Evolutionary conservation across 2,797 vertebrate species (phyloP).

Genomic region (Tadarida brasiliensis): DNA sequence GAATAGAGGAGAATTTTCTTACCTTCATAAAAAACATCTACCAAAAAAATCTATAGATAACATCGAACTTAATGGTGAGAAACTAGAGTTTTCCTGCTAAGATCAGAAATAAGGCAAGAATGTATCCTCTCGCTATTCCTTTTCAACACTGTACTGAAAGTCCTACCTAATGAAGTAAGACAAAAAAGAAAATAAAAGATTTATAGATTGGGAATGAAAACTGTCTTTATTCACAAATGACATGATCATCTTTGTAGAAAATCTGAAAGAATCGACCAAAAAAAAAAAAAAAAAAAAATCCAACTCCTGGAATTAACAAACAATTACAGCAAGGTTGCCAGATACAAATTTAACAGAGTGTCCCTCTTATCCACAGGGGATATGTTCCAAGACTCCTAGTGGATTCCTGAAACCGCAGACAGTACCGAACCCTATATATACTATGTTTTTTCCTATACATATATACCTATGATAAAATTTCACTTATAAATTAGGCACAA

Average conservation of each 20-base stretch:
- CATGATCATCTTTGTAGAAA: background rate
- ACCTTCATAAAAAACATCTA: slow-evolving; percentile 31
- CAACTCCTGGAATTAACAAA: background rate
- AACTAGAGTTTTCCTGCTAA: background rate
- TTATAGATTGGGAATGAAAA: background rate
- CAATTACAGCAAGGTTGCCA: background rate
- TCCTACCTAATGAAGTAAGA: background rate
- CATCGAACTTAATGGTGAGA: background rate
- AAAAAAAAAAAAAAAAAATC: background rate
- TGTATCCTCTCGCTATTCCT: background rate
- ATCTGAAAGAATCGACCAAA: background rate
- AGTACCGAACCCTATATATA: background rate
- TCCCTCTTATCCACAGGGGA: background rate
- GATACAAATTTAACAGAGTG: background rate
- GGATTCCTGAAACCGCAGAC: background rate
- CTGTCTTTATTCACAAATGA: background rate
- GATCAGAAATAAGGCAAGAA: background rate
- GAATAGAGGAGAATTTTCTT: background rate
- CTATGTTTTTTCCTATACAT: background rate
- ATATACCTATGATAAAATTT: background rate
- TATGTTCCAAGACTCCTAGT: background rate
- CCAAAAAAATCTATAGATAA: background rate
- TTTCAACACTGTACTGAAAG: background rate
- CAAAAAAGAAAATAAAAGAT: slow-evolving; percentile 22
- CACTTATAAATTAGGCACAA: background rate